Percentiles rank a stretch among this genome's conserved stretches.
These are phyloP conservation scores for Apteryx mantelli DNA, from an alignment of 2,113 vertebrate species.

Conservation along the genomic window DNA sequence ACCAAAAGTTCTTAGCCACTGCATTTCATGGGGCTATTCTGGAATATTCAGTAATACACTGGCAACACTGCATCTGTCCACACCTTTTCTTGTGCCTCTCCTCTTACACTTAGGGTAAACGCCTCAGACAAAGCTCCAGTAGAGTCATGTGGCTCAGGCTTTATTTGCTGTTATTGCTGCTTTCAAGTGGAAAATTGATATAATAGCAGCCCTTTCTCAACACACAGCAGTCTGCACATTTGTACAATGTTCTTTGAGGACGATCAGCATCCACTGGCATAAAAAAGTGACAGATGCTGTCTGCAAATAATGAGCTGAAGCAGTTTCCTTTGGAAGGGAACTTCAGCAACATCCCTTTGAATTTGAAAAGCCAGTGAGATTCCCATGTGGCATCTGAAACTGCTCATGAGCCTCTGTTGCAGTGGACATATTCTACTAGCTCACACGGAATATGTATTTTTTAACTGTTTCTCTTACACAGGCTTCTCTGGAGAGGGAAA, in stretches of 20 bases:
- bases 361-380: conserved; percentile 43
- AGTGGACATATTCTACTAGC: neutral
- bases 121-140: neutral
- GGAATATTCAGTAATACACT: neutral
- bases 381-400: neutral
- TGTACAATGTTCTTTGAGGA: conserved; percentile 57
- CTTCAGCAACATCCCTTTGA: conserved; percentile 59
- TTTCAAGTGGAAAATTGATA: conserved; percentile 75
- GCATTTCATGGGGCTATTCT: neutral
- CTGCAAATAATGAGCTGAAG: conserved; percentile 70
- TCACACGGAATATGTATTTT: neutral
- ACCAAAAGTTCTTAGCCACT: neutral
- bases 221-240: conserved; percentile 64
- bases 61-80: neutral
- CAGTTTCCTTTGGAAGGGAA: conserved; percentile 55
- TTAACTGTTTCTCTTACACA: neutral
- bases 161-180: conserved; percentile 73
- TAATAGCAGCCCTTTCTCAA: conserved; percentile 62
- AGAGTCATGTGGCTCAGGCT: conserved; percentile 40
- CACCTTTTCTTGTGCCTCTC: neutral
- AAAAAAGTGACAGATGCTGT: conserved; percentile 70
- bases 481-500: neutral
- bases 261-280: conserved; percentile 49
- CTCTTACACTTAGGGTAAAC: neutral
- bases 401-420: neutral